Conservation (phyloP, 2,888 invertebrate genomes). For the Asteroscopus sphinx region DNA sequence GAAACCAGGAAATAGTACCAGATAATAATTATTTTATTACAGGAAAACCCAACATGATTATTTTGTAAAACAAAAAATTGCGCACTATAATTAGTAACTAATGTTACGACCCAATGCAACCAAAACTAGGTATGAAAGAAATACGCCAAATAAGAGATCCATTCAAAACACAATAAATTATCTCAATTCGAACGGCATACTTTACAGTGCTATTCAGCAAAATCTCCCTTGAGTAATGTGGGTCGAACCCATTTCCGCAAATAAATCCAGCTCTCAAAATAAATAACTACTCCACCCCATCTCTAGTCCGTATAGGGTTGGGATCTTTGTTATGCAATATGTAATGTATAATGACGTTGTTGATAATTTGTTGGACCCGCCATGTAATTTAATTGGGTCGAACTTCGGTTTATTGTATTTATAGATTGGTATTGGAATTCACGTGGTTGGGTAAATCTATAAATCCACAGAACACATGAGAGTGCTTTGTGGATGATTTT, state of each 20-base stretch:
- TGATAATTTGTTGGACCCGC: slow-evolving; percentile 46
- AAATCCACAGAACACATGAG: slow-evolving; percentile 27
- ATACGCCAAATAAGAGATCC: slow-evolving; percentile 42
- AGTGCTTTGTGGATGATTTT: slow-evolving; percentile 14
- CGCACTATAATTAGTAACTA: too few relatives aligned
- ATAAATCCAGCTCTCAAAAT: slow-evolving; percentile 85
- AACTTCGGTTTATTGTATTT: slow-evolving; percentile 48
- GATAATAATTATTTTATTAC: too few relatives aligned
- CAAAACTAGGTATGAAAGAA: slow-evolving; percentile 19
- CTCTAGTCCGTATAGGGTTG: slow-evolving; percentile 47
- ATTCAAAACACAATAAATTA: slow-evolving; percentile 78
- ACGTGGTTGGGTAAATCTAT: slow-evolving; percentile 22
- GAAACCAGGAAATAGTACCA: too few relatives aligned
- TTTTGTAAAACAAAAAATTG: too few relatives aligned
- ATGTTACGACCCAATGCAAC: slow-evolving; percentile 4
- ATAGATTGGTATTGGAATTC: slow-evolving; percentile 39
- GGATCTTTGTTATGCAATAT: slow-evolving; percentile 71
- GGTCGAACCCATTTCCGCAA: slow-evolving; percentile 85
- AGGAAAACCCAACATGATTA: too few relatives aligned
- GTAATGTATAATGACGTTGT: slow-evolving; percentile 52
- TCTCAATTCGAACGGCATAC: slow-evolving; percentile 78
- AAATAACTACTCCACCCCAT: slow-evolving; percentile 78
- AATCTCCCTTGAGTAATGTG: slow-evolving; percentile 86
- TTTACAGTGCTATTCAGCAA: slow-evolving; percentile 82
- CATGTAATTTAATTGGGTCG: slow-evolving; percentile 56